Percentiles rank a stretch among this genome's conserved stretches.
Conservation (phyloP, 2,797 vertebrate genomes). For the Xyrichtys novacula region DNA sequence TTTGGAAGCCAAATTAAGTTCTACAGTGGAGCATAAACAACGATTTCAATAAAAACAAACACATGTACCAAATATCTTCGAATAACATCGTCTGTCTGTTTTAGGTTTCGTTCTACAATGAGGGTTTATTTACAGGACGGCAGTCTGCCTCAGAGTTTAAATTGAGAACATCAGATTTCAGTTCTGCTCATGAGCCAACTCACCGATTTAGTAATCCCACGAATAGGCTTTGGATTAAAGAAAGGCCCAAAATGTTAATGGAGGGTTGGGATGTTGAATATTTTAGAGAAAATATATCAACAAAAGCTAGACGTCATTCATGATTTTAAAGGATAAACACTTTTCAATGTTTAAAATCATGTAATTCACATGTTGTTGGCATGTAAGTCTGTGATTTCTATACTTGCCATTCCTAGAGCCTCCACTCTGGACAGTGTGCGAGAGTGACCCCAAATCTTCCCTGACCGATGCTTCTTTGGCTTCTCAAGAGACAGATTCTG, state of each 20-base stretch:
- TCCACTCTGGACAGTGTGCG: conserved; percentile 84
- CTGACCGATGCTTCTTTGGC: conserved; percentile 81
- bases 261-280: conserved; percentile 36
- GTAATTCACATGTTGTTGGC: not conserved
- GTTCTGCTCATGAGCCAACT: conserved; percentile 63
- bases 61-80: not conserved
- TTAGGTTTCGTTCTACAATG: not conserved
- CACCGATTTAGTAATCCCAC: conserved; percentile 87
- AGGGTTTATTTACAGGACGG: conserved; percentile 1
- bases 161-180: conserved; percentile 14
- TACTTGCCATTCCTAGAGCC: conserved; percentile 82
- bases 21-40: not conserved
- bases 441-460: conserved; percentile 84
- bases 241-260: conserved; percentile 67
- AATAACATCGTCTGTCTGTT: not conserved
- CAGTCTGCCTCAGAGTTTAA: not conserved
- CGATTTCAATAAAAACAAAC: not conserved
- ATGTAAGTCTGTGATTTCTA: not conserved
- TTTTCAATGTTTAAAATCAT: not conserved
- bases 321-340: conserved; percentile 12
- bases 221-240: conserved; percentile 83
- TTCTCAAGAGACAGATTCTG: conserved; percentile 87
- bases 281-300: conserved; percentile 31
- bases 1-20: not conserved
- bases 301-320: not conserved